phyloP scores from a whole-genome alignment of 2,113 vertebrate genomes.

The Oncorhynchus clarkii region DNA sequence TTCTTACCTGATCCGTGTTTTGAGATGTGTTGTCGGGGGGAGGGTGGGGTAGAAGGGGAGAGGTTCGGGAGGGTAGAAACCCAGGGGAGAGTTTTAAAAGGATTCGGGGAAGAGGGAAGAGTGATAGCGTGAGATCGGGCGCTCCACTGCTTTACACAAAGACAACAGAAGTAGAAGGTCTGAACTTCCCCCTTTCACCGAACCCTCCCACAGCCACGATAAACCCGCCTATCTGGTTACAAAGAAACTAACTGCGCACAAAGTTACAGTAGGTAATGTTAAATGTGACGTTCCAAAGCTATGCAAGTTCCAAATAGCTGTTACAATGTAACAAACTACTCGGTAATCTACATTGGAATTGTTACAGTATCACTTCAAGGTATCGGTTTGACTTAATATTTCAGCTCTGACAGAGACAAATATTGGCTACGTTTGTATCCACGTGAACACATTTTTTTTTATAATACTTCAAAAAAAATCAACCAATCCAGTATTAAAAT shows the following conservation, averaged over 20 bases:
- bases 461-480: no score
- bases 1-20: slow-evolving; percentile 63
- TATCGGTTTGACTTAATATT: no score
- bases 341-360: no score
- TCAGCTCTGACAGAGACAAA: no score
- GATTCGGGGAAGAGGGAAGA: slow-evolving; percentile 82
- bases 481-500: no score
- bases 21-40: slow-evolving; percentile 61
- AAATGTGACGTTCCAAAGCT: background rate
- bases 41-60: slow-evolving; percentile 80
- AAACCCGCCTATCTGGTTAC: background rate
- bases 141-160: slow-evolving; percentile 77
- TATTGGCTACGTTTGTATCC: no score
- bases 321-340: no score
- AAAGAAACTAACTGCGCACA: background rate
- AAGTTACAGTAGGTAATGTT: background rate
- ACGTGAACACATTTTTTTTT: no score
- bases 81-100: slow-evolving; percentile 80
- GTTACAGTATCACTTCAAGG: no score
- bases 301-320: no score
- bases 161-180: slow-evolving; percentile 71
- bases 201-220: slow-evolving; percentile 14
- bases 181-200: slow-evolving; percentile 70
- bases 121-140: slow-evolving; percentile 67
- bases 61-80: slow-evolving; percentile 80